phyloP scores from a whole-genome alignment of 2,113 vertebrate genomes.

The Eleginops maclovinus region DNA sequence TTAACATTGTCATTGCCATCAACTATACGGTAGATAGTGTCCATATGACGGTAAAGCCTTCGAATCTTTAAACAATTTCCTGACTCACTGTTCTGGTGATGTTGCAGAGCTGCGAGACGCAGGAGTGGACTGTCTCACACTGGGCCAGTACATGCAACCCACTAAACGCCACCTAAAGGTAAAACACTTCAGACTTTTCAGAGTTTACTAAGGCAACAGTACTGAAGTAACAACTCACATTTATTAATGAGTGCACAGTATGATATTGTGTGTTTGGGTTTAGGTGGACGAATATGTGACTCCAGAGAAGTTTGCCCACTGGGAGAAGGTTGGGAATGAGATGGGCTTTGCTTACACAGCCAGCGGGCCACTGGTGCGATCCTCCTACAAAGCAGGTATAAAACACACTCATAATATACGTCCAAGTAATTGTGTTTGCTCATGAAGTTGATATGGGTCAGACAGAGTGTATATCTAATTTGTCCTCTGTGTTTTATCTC shows the following conservation, averaged over 20 bases:
- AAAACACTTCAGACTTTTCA: background rate
- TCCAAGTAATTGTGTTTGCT: background rate
- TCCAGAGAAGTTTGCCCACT: conserved; percentile 94
- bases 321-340: conserved; percentile 94
- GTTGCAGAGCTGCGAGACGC: conserved; percentile 89
- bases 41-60: no score
- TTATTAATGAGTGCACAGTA: background rate
- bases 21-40: no score
- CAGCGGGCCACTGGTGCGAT: conserved; percentile 95
- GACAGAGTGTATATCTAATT: background rate
- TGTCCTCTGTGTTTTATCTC: conserved; percentile 24
- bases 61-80: background rate
- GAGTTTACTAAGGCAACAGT: no score
- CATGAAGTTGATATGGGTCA: background rate
- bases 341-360: conserved; percentile 97
- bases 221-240: background rate
- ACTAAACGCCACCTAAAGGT: conserved; percentile 97
- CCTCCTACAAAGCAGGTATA: conserved; percentile 98
- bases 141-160: conserved; percentile 99
- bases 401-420: background rate
- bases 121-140: conserved; percentile 93
- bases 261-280: conserved; percentile 21
- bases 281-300: conserved; percentile 97
- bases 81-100: conserved; percentile 24
- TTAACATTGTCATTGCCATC: no score